These are phyloP conservation scores for Gymnarchus niloticus DNA, from an alignment of 2,113 vertebrate genomes.

Conservation along the genomic window DNA sequence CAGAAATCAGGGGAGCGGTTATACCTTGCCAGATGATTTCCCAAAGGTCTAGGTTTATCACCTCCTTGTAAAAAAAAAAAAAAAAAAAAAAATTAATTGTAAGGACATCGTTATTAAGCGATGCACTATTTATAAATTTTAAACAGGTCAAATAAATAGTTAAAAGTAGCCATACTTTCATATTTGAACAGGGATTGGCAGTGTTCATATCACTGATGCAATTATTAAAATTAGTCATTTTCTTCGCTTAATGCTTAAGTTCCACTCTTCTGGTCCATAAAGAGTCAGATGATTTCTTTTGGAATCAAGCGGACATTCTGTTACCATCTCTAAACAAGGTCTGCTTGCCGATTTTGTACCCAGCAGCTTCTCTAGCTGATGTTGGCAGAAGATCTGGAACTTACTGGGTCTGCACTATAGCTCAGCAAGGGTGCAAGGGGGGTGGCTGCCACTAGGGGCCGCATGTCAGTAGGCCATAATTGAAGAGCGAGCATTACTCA, in stretches of 20 bases:
- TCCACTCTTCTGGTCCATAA: constrained; percentile 43
- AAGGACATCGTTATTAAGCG: background rate
- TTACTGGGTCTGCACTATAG: background rate
- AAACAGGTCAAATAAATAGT: background rate
- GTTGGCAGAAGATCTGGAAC: background rate
- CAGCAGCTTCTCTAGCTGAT: background rate
- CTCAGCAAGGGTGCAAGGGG: background rate
- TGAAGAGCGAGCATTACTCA: background rate
- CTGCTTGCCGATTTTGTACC: background rate
- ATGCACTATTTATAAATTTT: background rate
- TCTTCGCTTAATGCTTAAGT: constrained; percentile 36
- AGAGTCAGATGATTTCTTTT: constrained; percentile 20
- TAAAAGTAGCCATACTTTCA: constrained; percentile 19
- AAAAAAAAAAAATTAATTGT: background rate
- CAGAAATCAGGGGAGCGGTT: background rate
- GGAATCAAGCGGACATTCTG: constrained; percentile 15
- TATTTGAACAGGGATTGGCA: constrained; percentile 29
- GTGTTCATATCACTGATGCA: constrained; percentile 36
- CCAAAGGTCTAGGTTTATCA: background rate
- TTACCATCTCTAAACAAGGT: constrained; percentile 15
- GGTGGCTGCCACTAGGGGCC: background rate
- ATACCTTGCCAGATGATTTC: background rate
- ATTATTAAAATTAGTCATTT: background rate
- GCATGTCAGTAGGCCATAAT: background rate
- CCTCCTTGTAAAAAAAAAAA: background rate